Evolutionary conservation across 2,797 vertebrate genomes (phyloP), one percentile per base, ranked within the genome.

Genomic region (Hoplostethus atlanticus): DNA sequence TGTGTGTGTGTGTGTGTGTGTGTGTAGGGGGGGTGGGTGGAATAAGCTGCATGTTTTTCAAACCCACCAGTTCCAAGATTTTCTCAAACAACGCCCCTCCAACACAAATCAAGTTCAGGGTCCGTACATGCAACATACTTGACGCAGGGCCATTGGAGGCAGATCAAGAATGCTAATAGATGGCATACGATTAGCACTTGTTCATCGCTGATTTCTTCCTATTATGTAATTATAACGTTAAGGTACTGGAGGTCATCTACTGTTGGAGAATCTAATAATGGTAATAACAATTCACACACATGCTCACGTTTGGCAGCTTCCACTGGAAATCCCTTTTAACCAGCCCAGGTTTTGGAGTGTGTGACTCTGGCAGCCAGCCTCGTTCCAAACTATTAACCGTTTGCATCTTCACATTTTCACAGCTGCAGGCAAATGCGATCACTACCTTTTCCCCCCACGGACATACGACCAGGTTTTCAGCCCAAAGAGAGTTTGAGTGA

Each of bases 1-100:
- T 79, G 34, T 34, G 76, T 81, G 77, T 73, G 68, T 69, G 74
- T 83, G 77, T 82, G 79, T 74, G 80, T 80, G 77, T 73, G 68
- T 71, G 25, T 74, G 73, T 71, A 68, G 77, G 34, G 34, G 6
- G 34, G 34, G 34, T 34, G 34, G 21, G 21, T 21, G 21, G 21
- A 21, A 21, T 79, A 73, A 61, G 75, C 80, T 74, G 57, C 66
- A 72, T 71, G 74, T 77, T 79, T 76, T 76, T 72, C 50, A 68
- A 68, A 76, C 71, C 69, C 74, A 69, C 83, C 64, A 66, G 47
- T 55, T 76, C 63, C 63, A 78, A 84, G 78, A 68, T 21, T 70
- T 70, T 76, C 69, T 85, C 62, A 61, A 67, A 61, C 68, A 67
- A 71, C 44, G 36, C 42, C 15, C 64, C 57, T 73, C 54, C 50